Conservation (phyloP, 2,888 invertebrate species). For the Scelioninae gen. 2 region DNA sequence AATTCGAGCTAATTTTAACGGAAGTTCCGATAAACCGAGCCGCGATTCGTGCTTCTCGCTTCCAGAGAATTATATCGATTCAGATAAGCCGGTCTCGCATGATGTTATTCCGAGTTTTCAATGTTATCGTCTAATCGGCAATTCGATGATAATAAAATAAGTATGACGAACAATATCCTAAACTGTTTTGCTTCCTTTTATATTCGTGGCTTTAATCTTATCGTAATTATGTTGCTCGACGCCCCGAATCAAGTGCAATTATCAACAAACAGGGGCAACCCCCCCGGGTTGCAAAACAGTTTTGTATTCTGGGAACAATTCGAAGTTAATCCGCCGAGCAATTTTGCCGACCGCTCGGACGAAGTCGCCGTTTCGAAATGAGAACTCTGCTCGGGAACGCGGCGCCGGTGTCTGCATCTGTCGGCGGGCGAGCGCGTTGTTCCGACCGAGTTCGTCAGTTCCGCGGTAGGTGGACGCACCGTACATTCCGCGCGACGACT, state of each 20-base stretch:
- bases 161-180: conserved; percentile 33
- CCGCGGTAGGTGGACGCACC: conserved; percentile 53
- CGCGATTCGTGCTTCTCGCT: conserved; percentile 17
- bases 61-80: conserved; percentile 27
- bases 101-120: conserved; percentile 9
- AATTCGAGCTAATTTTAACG: conserved; percentile 24
- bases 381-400: background rate
- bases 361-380: background rate
- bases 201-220: conserved; percentile 41
- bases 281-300: background rate
- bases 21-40: conserved; percentile 24
- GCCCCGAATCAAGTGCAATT: conserved; percentile 21
- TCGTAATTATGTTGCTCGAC: conserved; percentile 38
- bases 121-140: conserved; percentile 30
- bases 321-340: background rate
- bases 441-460: conserved; percentile 37
- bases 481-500: background rate
- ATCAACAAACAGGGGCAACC: conserved; percentile 3
- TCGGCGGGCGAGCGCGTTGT: conserved; percentile 24
- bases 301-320: background rate
- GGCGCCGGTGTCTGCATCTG: conserved; percentile 51
- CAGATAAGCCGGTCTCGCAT: conserved; percentile 31
- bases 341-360: background rate
- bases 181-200: conserved; percentile 14
- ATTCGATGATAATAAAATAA: conserved; percentile 23